Evolutionary conservation across 2,797 vertebrate genomes (phyloP).

Genomic region (Trachops cirrhosus): DNA sequence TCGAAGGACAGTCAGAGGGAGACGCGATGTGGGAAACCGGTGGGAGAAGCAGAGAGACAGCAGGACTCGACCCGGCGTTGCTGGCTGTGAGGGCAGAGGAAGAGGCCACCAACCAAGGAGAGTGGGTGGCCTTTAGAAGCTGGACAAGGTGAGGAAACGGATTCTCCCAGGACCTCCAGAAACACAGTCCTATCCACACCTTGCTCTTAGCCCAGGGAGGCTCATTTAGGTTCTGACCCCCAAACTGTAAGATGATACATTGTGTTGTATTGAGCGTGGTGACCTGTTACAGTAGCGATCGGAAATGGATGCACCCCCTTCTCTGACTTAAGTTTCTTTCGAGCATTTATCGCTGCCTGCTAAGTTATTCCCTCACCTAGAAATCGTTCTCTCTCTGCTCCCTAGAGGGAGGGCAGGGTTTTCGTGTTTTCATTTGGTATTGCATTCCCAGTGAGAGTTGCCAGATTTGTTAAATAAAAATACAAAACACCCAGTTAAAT

Average conservation of each 20-base stretch:
- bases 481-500: background rate
- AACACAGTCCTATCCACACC: background rate
- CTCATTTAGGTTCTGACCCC: background rate
- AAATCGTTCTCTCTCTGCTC: background rate
- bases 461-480: constrained; percentile 4
- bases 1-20: background rate
- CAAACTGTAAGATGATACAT: rapidly evolving
- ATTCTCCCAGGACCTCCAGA: background rate
- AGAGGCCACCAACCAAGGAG: background rate
- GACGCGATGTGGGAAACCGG: rapidly evolving
- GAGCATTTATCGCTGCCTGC: background rate
- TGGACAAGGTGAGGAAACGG: rapidly evolving
- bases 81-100: background rate
- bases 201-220: background rate
- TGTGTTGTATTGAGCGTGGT: background rate
- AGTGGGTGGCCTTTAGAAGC: background rate
- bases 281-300: rapidly evolving
- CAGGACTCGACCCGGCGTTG: background rate
- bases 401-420: background rate
- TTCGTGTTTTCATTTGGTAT: background rate
- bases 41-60: background rate
- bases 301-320: rapidly evolving
- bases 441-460: background rate
- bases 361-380: rapidly evolving
- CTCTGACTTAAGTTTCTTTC: background rate